Evolutionary conservation across 2,797 vertebrate species (phyloP), one percentile per base, ranked within the genome.

Genomic region (Amazona ochrocephala): DNA sequence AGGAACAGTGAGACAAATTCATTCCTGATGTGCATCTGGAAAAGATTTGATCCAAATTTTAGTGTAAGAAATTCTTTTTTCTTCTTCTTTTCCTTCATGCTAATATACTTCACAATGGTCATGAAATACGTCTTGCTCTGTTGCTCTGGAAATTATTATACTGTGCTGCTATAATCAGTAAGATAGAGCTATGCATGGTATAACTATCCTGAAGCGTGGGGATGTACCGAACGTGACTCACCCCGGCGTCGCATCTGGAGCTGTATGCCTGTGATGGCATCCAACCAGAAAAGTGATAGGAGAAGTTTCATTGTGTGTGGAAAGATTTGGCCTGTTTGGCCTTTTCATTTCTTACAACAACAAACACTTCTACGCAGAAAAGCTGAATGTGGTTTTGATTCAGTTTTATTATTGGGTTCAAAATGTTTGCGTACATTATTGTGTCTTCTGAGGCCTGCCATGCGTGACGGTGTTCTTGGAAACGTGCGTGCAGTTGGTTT

Each of bases 11-110:
- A 83, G 50, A 91, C 84, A 96, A 91, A 97, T 91, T 91, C 1
- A 1, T 96, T 96, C 94, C 94, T 96, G 68, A 85, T 96, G 95
- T 92, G 76, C 44, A 34, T 91, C 92, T 95, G 94, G 95, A 97
- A 97, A 87, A 91, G 84, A 94, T 94, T 93, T 93, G 68, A 75
- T 92, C 65, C 66, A 91, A 86, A 89, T 92, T 92, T 92, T 91
- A 89, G 75, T 93, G 42, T 78, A 90, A 87, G 41, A 75, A 77
- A 19, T 0, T 8, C n/a, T 61, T 80, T 89, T 86, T 92, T 89
- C 9, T 54, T 60, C 53, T 83, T 88, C 29, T 8, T 87, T 92
- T 80, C 26, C 58, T 94, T 94, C 80, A 42, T 84, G 64, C 53
- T 93, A 86, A 70, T 79, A 65, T 65, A 61, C 89, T 87, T 93